Evolutionary conservation across 2,113 vertebrate genomes (phyloP).

Genomic region (Mastomys natalensis): DNA sequence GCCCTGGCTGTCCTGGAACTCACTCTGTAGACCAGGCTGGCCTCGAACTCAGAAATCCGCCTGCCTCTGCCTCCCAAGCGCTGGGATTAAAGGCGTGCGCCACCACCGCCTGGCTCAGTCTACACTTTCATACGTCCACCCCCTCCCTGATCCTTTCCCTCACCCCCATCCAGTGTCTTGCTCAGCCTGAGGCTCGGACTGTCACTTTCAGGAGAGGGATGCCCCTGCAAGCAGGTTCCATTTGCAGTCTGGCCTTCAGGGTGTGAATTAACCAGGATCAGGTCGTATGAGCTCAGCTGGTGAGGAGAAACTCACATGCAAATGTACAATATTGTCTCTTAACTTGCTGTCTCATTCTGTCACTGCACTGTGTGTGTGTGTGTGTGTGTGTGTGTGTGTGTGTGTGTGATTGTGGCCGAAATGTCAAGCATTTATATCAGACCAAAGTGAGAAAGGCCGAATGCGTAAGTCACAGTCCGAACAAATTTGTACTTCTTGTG

Average conservation of each 20-base stretch:
- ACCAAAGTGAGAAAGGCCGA: not conserved
- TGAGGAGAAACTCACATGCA: rapidly evolving
- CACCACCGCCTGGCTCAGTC: too few relatives aligned
- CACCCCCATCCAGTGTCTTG: not conserved
- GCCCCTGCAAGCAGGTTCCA: not conserved
- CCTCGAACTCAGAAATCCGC: too few relatives aligned
- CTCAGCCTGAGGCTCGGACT: not conserved
- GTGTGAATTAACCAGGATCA: not conserved
- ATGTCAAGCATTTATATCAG: not conserved
- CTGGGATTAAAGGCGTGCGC: too few relatives aligned
- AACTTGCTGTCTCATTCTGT: rapidly evolving
- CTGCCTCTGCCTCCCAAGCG: too few relatives aligned
- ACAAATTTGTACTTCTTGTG: not conserved
- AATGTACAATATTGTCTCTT: not conserved
- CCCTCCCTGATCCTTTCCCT: not conserved
- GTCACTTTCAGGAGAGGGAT: not conserved
- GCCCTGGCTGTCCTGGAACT: too few relatives aligned
- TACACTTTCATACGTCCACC: rapidly evolving
- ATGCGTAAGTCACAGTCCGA: not conserved
- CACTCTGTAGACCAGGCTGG: too few relatives aligned
- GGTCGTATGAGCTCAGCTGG: not conserved
- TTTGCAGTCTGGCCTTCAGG: not conserved
- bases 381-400: not conserved
- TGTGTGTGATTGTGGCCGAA: not conserved
- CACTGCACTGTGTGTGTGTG: not conserved